phyloP scores from a whole-genome alignment of 2,888 invertebrate species.

The Acanthopleura granulata region DNA sequence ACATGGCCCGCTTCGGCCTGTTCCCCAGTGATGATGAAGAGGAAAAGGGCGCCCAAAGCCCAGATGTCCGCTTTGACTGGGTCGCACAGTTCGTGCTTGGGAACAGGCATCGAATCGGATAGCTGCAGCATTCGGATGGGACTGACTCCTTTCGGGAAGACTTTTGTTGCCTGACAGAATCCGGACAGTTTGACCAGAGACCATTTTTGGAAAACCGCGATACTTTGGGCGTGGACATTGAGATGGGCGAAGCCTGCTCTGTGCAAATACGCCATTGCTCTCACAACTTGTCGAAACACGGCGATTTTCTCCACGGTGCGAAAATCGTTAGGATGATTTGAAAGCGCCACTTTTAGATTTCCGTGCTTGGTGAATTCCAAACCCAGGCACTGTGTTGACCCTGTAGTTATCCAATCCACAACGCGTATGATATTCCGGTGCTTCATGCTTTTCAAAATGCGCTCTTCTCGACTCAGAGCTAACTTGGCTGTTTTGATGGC shows the following conservation, averaged over 20 bases:
- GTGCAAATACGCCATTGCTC: not conserved
- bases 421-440: not conserved
- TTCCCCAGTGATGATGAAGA: not conserved
- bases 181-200: not conserved
- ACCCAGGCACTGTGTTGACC: not conserved
- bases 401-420: not conserved
- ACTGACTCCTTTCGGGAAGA: not conserved
- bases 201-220: not conserved
- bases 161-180: not conserved
- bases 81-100: not conserved
- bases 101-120: not conserved
- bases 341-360: not conserved
- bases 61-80: not conserved
- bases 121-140: too few species aligned
- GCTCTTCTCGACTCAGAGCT: not conserved
- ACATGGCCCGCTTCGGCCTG: not conserved
- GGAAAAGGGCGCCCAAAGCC: not conserved
- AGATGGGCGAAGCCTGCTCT: not conserved
- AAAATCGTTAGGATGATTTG: not conserved
- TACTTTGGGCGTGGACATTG: not conserved
- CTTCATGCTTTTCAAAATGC: not conserved
- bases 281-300: not conserved
- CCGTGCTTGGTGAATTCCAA: not conserved
- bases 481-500: not conserved
- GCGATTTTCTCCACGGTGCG: not conserved